Evolutionary conservation across 2,113 vertebrate species (phyloP).

Genomic region (Monarcha castaneiventris): DNA sequence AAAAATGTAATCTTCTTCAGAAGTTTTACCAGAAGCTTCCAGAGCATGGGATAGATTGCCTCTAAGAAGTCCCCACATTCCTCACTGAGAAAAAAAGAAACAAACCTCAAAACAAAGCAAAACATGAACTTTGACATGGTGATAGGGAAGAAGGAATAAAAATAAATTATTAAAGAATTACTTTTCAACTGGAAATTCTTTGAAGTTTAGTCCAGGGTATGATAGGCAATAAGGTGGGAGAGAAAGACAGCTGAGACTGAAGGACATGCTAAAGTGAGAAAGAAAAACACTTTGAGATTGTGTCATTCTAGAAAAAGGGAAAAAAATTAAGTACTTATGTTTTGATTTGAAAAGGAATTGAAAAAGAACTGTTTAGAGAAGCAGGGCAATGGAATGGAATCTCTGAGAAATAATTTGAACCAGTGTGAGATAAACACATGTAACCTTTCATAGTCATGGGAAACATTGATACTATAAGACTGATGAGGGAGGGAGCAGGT

Average conservation of each 20-base stretch:
- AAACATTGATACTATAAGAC: background rate
- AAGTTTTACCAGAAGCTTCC: background rate
- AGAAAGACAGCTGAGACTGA: background rate
- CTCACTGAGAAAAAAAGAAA: background rate
- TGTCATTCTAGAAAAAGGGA: background rate
- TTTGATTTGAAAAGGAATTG: background rate
- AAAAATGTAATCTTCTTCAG: background rate
- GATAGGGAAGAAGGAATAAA: background rate
- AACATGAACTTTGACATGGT: background rate
- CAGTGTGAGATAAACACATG: background rate
- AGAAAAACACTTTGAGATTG: background rate
- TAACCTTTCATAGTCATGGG: background rate
- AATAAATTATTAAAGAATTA: background rate
- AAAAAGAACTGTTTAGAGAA: background rate
- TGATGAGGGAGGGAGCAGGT: background rate
- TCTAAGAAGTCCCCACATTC: background rate
- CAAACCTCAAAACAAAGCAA: background rate
- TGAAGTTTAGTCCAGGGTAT: background rate
- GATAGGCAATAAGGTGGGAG: background rate
- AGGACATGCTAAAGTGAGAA: background rate
- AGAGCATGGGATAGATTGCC: background rate
- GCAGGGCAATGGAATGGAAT: background rate
- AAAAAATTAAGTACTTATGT: background rate
- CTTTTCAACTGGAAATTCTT: background rate
- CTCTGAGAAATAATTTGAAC: background rate